phyloP scores from a whole-genome alignment of 2,113 vertebrate species.

The Lepisosteus oculatus region DNA sequence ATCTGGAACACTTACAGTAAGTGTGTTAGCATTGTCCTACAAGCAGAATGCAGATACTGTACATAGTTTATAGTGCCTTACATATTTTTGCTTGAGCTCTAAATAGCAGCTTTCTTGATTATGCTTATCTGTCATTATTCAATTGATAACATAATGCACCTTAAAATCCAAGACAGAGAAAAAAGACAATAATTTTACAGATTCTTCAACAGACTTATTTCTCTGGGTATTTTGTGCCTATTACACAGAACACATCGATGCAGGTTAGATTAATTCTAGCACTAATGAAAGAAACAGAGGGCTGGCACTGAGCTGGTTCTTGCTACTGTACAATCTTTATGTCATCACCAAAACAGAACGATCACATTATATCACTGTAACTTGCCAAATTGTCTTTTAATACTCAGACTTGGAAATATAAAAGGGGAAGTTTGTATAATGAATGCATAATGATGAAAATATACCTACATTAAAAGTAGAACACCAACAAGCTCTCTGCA shows the following conservation, averaged over 20 bases:
- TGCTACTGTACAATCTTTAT: not conserved
- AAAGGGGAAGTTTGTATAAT: conserved; percentile 12
- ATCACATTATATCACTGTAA: not conserved
- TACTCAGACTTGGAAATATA: conserved; percentile 19
- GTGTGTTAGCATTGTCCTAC: too few relatives aligned
- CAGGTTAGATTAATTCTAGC: not conserved
- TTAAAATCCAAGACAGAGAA: too few relatives aligned
- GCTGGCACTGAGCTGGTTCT: not conserved
- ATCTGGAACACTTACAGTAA: too few relatives aligned
- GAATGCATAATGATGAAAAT: conserved; percentile 18
- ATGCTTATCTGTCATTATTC: too few relatives aligned
- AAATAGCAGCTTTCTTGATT: too few relatives aligned
- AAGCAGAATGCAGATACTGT: too few relatives aligned
- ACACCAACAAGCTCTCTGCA: conserved; percentile 1
- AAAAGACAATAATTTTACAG: too few relatives aligned
- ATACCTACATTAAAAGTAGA: conserved; percentile 8
- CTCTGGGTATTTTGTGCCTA: not conserved
- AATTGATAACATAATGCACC: too few relatives aligned
- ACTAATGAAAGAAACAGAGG: not conserved
- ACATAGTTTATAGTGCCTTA: too few relatives aligned
- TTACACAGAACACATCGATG: not conserved
- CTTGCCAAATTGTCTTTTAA: conserved; percentile 11
- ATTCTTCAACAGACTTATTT: not conserved
- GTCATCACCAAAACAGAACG: not conserved
- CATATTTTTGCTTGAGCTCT: too few relatives aligned